Evolutionary conservation across 2,113 vertebrate genomes (phyloP).

Genomic region (Tachycineta bicolor): DNA sequence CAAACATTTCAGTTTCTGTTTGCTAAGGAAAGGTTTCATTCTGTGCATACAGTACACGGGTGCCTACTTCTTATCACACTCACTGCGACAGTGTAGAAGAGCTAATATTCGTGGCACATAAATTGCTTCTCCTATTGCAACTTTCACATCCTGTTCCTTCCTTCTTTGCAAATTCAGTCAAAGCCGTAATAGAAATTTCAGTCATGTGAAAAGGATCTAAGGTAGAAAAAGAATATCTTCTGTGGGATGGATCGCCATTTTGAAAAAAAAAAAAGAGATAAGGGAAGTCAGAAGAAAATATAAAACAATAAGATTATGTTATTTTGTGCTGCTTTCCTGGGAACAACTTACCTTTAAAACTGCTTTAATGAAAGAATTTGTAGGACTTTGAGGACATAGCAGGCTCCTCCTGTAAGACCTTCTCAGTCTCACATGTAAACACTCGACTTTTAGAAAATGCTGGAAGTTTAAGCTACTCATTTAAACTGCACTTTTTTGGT

Average conservation of each 20-base stretch:
- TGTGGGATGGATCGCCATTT: neutral
- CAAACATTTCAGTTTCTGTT: conserved; percentile 66
- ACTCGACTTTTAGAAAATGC: neutral
- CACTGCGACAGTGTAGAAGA: neutral
- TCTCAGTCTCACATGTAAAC: neutral
- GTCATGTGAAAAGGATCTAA: neutral
- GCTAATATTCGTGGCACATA: neutral
- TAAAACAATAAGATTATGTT: neutral
- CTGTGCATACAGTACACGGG: conserved; percentile 21
- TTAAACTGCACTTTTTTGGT: neutral
- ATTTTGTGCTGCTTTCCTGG: neutral
- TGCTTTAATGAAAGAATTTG: neutral
- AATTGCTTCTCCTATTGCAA: neutral
- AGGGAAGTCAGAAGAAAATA: neutral
- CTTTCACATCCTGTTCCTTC: neutral
- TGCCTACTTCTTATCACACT: conserved; percentile 18
- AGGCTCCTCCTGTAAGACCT: neutral
- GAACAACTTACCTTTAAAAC: neutral
- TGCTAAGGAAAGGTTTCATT: conserved; percentile 31
- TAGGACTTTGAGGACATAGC: neutral
- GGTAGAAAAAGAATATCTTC: neutral
- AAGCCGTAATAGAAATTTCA: neutral
- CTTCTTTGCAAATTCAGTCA: neutral
- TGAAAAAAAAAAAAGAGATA: neutral
- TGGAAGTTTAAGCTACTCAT: neutral